These are phyloP conservation scores for Vannuccia rotundouncinata DNA, from an alignment of 2,888 invertebrate genomes.

Conservation along the genomic window DNA sequence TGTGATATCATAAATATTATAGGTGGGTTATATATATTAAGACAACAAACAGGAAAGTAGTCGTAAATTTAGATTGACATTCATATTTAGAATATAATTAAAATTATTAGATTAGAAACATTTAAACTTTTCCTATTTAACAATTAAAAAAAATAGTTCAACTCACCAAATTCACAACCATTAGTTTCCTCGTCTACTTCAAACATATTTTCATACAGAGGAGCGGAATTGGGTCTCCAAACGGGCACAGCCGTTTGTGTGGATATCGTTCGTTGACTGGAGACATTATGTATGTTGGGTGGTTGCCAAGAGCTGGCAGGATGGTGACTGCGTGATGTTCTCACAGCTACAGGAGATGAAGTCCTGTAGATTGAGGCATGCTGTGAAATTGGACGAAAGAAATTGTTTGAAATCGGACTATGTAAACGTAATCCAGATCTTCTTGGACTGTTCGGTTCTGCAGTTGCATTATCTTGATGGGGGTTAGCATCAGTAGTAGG, in stretches of 20 bases:
- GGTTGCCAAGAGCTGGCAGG: neutral
- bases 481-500: neutral
- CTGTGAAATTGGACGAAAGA: neutral
- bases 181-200: neutral
- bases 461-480: neutral
- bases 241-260: neutral
- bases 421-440: neutral
- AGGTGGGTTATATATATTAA: no score
- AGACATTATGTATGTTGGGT: neutral
- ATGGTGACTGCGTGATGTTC: neutral
- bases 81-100: no score
- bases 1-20: no score
- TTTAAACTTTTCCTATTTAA: no score
- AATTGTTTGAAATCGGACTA: neutral
- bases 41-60: no score
- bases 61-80: no score
- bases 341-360: neutral
- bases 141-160: neutral
- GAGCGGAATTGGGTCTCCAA: neutral
- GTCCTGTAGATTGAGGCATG: neutral
- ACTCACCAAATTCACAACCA: neutral
- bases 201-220: neutral
- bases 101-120: no score
- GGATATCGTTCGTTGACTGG: neutral
- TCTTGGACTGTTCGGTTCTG: neutral